Percentiles rank a stretch among this genome's conserved stretches.
These are phyloP conservation scores for Parascotia fuliginaria DNA, from an alignment of 2,888 invertebrate genomes.

Conservation along the genomic window DNA sequence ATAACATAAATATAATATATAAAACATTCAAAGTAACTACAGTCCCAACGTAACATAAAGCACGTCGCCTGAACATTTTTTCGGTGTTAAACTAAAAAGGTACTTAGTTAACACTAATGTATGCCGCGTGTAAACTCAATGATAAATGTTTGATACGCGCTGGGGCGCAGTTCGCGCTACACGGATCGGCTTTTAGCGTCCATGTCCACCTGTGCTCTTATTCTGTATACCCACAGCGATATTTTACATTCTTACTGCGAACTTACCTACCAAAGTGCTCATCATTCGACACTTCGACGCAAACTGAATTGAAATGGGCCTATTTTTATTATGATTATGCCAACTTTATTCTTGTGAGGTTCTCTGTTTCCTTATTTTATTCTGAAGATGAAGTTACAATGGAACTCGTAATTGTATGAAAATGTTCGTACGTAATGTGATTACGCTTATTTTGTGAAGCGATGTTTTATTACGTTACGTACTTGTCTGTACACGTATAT, in stretches of 20 bases:
- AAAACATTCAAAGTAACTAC: not conserved
- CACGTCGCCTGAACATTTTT: constrained; percentile 27
- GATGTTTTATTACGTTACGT: constrained; percentile 7
- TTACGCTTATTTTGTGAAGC: constrained; percentile 19
- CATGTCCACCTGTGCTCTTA: constrained; percentile 58
- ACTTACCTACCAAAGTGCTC: constrained; percentile 31
- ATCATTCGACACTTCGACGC: constrained; percentile 27
- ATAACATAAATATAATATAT: no score
- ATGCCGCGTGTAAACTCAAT: constrained; percentile 57
- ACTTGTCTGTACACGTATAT: no score
- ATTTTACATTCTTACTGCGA: constrained; percentile 35
- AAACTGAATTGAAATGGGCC: constrained; percentile 34
- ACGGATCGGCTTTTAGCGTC: constrained; percentile 61
- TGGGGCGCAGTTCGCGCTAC: constrained; percentile 41
- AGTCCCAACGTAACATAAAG: constrained; percentile 16
- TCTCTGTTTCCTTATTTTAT: constrained; percentile 21
- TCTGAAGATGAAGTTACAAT: constrained; percentile 21
- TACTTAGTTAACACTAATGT: constrained; percentile 57
- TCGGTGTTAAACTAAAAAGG: constrained; percentile 44
- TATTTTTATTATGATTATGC: constrained; percentile 30
- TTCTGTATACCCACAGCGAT: constrained; percentile 31
- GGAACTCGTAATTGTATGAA: constrained; percentile 21
- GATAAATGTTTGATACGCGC: constrained; percentile 61
- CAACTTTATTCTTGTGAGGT: constrained; percentile 23
- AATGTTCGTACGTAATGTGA: constrained; percentile 1